Base-by-base conservation (phyloP, 2,888 invertebrate species). In the Parnassius glacialis region DNA sequence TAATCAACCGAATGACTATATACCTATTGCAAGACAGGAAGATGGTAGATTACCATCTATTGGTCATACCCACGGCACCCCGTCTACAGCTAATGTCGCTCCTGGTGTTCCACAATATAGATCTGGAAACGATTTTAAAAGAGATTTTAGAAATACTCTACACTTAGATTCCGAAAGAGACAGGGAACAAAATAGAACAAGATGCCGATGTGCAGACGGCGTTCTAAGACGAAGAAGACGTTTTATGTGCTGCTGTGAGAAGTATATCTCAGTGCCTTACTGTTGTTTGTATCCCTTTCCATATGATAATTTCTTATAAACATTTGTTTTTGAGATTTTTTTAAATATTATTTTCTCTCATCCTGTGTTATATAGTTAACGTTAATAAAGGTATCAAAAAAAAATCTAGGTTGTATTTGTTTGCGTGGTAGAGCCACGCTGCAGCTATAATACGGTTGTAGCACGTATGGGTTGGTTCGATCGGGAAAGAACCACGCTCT, bases 221-320 rank as follows among this genome's bases (percentile, higher is more conserved):
- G 42, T 51, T 43, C 16, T 55, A 9, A 44, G 58, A 11, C 54
- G 54, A 16, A 54, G 58, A 41, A 62, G 50, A 51, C 54, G 58
- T 10, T 55, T 41, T 45, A n/a, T 13, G 3, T 62, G 62, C 41
- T 55, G 58, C 55, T 62, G 62, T 59, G 54, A 62, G 47, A 58
- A 62, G 51, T 54, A 45, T 34, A 45, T 59, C 11, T 48, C 58
- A 9, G 44, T 58, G 50, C 54, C 58, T 9, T 45, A 34, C 13
- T 62, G 58, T 55, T 62, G 58, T 25, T 41, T 58, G 51, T 51
- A 41, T 42, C 62, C 48, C 9, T 48, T 48, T 10, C 48, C 58
- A 16, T 51, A 51, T 34, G 62, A 59, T 58, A 12, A 53, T 42
- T 59, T 48, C 34, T 62, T 51, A 45, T 62, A 47, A 59, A 16